Base-by-base conservation (phyloP, 2,888 invertebrate genomes). In the Dynastes hyllus region DNA sequence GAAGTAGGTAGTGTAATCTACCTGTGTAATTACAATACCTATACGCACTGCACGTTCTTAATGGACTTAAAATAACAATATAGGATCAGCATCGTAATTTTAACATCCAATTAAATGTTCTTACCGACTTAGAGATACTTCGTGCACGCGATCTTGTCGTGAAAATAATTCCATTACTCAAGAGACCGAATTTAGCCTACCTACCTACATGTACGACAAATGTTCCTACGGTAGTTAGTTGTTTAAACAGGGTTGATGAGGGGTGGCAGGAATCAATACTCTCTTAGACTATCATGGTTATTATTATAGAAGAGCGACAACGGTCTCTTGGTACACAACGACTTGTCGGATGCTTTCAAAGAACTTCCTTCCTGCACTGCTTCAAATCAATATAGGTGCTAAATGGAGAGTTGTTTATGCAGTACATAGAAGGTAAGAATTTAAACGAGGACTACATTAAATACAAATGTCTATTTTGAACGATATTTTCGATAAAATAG, bases 61-160 rank as follows among this genome's bases (percentile, higher is more conserved):
- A 69, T 69, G n/a, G 51, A 69, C 51, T 29, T 27, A 27, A 32
- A 69, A 51, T n/a, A 69, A 69, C 69, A 69, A 69, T 29, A 45
- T 13, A 27, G 51, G 50, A 29, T 69, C 69, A 69, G 51, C 51
- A 29, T 13, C 69, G 69, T 69, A 69, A 51, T 69, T 53, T 69
- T 51, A 69, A 69, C 69, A 69, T 69, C 69, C 69, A 69, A 69
- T 69, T 69, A 51, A n/a, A 27, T 51, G 69, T 27, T 51, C 29
- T 51, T 9, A 29, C 27, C 51, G 69, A 69, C 27, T 69, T 51
- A 2, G 32, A 29, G 29, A 53, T 50, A 51, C 51, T 32, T 22
- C 50, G 51, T 51, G 29, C 51, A 22, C 16, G 55, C 22, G 8
- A 58, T 51, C 22, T 13, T 13, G 13, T 29, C 29, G 63, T 13